phyloP scores from a whole-genome alignment of 2,797 vertebrate species.

The Leptoclinus maculatus region DNA sequence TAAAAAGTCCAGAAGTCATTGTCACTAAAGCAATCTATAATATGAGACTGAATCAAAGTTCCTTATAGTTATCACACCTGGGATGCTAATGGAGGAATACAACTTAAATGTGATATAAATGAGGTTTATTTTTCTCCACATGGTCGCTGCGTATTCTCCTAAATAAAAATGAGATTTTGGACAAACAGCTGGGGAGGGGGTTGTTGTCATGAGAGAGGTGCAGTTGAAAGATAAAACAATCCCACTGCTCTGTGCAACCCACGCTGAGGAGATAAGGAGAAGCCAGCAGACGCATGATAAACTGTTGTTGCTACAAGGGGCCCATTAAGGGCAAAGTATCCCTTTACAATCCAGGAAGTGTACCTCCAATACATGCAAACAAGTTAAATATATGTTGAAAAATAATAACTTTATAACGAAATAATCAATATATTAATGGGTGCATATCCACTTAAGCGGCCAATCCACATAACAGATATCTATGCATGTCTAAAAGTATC shows the following conservation, averaged over 20 bases:
- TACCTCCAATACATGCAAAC: background rate
- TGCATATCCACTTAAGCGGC: background rate
- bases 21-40: background rate
- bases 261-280: constrained; percentile 31
- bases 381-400: background rate
- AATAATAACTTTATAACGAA: background rate
- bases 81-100: background rate
- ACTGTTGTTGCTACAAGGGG: background rate
- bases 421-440: background rate
- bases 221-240: constrained; percentile 21
- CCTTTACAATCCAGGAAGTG: background rate
- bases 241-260: background rate
- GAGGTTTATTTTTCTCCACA: background rate
- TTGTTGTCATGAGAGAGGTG: background rate
- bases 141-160: background rate
- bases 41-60: constrained; percentile 3
- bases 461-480: background rate
- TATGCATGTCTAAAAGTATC: background rate
- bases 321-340: background rate
- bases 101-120: background rate
- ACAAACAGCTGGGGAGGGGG: background rate
- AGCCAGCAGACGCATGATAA: constrained; percentile 18
- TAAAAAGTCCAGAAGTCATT: background rate
- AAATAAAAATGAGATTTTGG: background rate
- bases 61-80: background rate